Base-by-base conservation (phyloP, 1,140 invertebrate species). In the Agrypnia vestita region DNA sequence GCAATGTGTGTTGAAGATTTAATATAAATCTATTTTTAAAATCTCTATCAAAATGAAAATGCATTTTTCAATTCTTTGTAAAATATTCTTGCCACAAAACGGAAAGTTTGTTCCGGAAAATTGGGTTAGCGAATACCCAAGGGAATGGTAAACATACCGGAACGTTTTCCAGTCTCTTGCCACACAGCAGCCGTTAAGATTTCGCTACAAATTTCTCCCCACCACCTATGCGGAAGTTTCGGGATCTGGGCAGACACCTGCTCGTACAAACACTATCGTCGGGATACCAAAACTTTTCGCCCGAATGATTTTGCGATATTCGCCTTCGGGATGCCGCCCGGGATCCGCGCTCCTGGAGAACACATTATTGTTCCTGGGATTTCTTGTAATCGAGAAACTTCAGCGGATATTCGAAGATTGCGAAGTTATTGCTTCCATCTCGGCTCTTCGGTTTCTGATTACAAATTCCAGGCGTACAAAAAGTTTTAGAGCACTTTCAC, bases 331-430 rank as follows among this genome's bases (percentile, higher is more conserved):
- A 47, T 13, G 55, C 55, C 55, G 62, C 44, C 43, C 62, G n/a
- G 7, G 9, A 44, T 15, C n/a, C 44, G 44, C 35, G 61, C 62
- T 59, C 61, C 64, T 64, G 55, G 81, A 74, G 78, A 82, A 82
- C 81, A 79, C 25, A 35, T 35, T 74, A 82, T 82, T 79, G 81
- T 79, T 82, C 81, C 73, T 71, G 47, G 67, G 56, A 82, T 82
- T 79, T 79, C 56, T 72, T 67, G 74, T 82, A 82, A 82, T 82
- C 78, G 81, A 77, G 81, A 80, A 82, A 82, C 61, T 82, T 82
- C 47, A n/a, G 43, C 19, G 55, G 78, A 53, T 79, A 79, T 82
- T 82, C 76, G 77, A 59, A 59, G 73, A 79, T 78, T 47, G 71
- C 25, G 53, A 73, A 51, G 59, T 71, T 71, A 71, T 71, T 71